phyloP scores from a whole-genome alignment of 2,888 invertebrate species.

The Pterobdella sp. region DNA sequence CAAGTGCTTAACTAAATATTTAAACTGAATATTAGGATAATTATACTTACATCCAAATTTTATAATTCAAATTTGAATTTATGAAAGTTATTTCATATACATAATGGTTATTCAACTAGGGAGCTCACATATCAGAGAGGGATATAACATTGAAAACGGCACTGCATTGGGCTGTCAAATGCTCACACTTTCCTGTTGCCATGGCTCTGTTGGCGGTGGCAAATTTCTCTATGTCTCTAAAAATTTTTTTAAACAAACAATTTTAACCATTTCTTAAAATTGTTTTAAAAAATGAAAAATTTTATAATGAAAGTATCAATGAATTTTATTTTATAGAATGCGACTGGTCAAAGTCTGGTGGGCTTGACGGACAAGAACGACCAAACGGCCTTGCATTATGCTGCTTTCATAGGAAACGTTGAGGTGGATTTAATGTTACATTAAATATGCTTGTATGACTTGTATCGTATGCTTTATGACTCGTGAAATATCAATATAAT shows the following conservation, averaged over 20 bases:
- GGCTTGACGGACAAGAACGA: conserved; percentile 39
- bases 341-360: conserved; percentile 33
- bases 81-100: no score
- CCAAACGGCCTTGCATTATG: conserved; percentile 41
- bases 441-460: no score
- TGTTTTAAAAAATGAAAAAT: background rate
- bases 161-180: conserved; percentile 40
- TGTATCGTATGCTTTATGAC: no score
- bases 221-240: no score
- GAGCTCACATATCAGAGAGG: conserved; percentile 38
- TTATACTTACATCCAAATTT: no score
- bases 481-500: no score
- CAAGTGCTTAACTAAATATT: no score
- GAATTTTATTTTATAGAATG: conserved; percentile 31
- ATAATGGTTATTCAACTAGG: conserved; percentile 34
- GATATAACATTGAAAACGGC: conserved; percentile 39
- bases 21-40: no score
- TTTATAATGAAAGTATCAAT: background rate
- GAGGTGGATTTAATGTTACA: conserved; percentile 29
- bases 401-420: conserved; percentile 38
- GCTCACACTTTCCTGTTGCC: conserved; percentile 37
- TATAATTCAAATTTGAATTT: no score
- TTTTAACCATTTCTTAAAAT: conserved; percentile 1
- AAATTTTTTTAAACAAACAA: no score
- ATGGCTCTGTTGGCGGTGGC: conserved; percentile 34